phyloP scores from a whole-genome alignment of 2,888 invertebrate genomes.

The Pollenia amentaria region DNA sequence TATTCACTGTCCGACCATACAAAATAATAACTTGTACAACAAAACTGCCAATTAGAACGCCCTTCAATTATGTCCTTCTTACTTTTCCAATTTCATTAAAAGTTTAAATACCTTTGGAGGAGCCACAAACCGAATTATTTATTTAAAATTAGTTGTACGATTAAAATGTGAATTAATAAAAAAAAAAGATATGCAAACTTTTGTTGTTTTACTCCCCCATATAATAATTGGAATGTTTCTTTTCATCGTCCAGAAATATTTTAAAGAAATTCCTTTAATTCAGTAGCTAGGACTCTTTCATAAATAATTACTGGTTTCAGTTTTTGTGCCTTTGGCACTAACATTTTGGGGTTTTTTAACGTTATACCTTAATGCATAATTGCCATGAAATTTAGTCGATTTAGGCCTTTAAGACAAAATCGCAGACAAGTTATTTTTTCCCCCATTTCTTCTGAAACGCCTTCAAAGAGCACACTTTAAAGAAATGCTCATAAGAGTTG shows the following conservation, averaged over 20 bases:
- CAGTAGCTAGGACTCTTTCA: slow-evolving; percentile 66
- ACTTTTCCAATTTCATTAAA: slow-evolving; percentile 8
- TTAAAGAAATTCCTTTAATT: slow-evolving; percentile 63
- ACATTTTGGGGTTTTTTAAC: slow-evolving; percentile 53
- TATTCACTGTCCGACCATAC: slow-evolving; percentile 22
- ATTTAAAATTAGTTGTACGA: slow-evolving; percentile 14
- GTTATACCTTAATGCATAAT: slow-evolving; percentile 75
- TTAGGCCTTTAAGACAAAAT: slow-evolving; percentile 77
- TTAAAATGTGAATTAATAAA: slow-evolving; percentile 30
- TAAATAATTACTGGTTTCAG: slow-evolving; percentile 60
- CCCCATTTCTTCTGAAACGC: slow-evolving; percentile 25
- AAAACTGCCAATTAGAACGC: slow-evolving; percentile 72
- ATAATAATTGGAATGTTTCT: slow-evolving; percentile 41
- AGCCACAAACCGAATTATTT: slow-evolving; percentile 11
- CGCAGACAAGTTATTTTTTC: slow-evolving; percentile 72
- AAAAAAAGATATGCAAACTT: slow-evolving; percentile 28
- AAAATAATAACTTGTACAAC: slow-evolving; percentile 36
- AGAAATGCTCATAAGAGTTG: slow-evolving; percentile 37
- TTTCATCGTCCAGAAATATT: slow-evolving; percentile 8
- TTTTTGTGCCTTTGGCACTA: slow-evolving; percentile 49
- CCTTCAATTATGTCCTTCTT: slow-evolving; percentile 66
- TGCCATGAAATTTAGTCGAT: slow-evolving; percentile 81
- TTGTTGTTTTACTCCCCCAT: slow-evolving; percentile 58
- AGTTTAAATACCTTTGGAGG: slow-evolving; percentile 16
- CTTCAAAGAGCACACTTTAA: slow-evolving; percentile 67